Evolutionary conservation across 2,797 vertebrate species (phyloP).

Genomic region (Limnodromus scolopaceus): DNA sequence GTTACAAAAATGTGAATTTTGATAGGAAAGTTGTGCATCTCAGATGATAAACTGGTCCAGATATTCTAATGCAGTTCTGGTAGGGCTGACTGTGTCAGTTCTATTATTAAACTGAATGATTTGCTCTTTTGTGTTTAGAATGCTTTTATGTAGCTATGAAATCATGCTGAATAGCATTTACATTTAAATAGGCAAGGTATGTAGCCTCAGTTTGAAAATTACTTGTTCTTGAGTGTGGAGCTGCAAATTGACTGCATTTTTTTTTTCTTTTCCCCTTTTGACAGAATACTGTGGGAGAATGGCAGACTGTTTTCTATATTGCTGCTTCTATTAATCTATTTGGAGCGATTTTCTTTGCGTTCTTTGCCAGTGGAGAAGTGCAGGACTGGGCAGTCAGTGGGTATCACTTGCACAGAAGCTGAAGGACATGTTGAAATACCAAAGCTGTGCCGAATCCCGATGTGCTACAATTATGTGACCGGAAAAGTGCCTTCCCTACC

Average conservation of each 20-base stretch:
- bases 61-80: background rate
- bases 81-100: background rate
- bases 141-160: background rate
- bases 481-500: conserved; percentile 74
- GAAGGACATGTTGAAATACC: conserved; percentile 61
- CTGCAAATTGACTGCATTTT: background rate
- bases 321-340: conserved; percentile 91
- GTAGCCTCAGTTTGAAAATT: background rate
- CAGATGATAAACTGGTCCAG: background rate
- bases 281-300: conserved; percentile 92
- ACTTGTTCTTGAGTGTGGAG: background rate
- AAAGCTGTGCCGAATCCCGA: conserved; percentile 16
- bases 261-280: conserved; percentile 22
- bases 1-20: background rate
- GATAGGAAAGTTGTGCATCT: background rate
- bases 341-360: conserved; percentile 89
- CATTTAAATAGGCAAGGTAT: background rate
- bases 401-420: conserved; percentile 77
- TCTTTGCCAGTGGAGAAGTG: conserved; percentile 89
- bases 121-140: background rate
- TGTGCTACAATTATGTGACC: conserved; percentile 61
- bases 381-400: conserved; percentile 90
- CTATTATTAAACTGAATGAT: background rate
- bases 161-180: background rate
- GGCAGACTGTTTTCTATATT: conserved; percentile 95